These are phyloP conservation scores for Alca torda DNA, from an alignment of 2,797 vertebrate species.

Conservation along the genomic window DNA sequence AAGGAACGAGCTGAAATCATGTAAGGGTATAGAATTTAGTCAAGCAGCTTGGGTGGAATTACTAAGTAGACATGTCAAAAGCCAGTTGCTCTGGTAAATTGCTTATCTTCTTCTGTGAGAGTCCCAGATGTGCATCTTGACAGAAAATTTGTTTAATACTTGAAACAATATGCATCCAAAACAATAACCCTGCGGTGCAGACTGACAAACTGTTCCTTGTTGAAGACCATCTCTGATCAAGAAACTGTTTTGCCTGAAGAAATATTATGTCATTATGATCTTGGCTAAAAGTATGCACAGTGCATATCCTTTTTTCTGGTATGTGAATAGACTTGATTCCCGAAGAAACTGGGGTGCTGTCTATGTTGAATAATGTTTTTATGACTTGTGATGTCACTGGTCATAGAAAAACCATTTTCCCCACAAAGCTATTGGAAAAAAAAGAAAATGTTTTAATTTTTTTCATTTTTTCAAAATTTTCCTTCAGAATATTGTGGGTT, in stretches of 20 bases:
- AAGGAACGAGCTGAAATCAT: neutral
- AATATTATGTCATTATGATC: neutral
- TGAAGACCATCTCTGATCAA: neutral
- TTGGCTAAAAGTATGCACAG: neutral
- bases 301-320: neutral
- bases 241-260: neutral
- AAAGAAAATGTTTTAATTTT: neutral
- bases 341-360: neutral
- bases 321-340: neutral
- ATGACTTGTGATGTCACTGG: fast-evolving
- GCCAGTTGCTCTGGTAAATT: neutral
- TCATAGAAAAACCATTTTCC: neutral
- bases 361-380: neutral
- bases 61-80: neutral
- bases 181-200: neutral
- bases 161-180: neutral
- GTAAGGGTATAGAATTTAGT: neutral
- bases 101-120: neutral
- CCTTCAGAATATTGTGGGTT: neutral
- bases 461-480: neutral
- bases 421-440: neutral
- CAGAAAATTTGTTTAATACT: neutral
- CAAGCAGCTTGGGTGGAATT: neutral
- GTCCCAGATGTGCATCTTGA: neutral
- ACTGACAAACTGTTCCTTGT: neutral